A percentile compares a stretch with the other conserved stretches of the same genome.
These are phyloP conservation scores for Bombus waltoni DNA, from an alignment of 1,140 invertebrate species.

Conservation along the genomic window DNA sequence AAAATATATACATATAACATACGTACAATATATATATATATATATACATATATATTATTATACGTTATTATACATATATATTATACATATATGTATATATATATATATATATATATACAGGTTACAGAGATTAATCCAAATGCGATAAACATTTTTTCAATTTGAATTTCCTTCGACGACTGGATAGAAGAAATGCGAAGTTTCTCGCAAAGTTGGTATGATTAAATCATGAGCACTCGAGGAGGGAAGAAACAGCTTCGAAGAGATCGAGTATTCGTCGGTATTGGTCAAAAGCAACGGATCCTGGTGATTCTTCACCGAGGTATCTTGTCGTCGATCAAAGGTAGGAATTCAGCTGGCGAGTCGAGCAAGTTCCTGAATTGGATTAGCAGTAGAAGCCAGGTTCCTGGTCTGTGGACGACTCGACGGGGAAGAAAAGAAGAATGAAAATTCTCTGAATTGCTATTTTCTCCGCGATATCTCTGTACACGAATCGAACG, in stretches of 20 bases:
- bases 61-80: no score
- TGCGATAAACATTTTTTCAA: no score
- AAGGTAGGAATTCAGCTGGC: neutral
- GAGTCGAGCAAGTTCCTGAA: neutral
- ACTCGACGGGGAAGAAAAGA: neutral
- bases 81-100: no score
- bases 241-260: neutral
- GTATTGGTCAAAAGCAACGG: neutral
- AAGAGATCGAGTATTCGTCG: conserved; percentile 1
- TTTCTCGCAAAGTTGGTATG: neutral
- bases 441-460: neutral
- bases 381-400: neutral
- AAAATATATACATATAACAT: no score
- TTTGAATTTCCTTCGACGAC: neutral
- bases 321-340: conserved; percentile 11
- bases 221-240: neutral
- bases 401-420: no score
- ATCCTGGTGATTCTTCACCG: neutral
- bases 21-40: no score
- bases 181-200: neutral
- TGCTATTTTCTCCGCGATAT: no score
- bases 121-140: neutral
- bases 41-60: no score
- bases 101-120: no score
- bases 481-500: neutral